Conservation (phyloP, 2,797 vertebrate species). For the Cottoperca gobio region DNA sequence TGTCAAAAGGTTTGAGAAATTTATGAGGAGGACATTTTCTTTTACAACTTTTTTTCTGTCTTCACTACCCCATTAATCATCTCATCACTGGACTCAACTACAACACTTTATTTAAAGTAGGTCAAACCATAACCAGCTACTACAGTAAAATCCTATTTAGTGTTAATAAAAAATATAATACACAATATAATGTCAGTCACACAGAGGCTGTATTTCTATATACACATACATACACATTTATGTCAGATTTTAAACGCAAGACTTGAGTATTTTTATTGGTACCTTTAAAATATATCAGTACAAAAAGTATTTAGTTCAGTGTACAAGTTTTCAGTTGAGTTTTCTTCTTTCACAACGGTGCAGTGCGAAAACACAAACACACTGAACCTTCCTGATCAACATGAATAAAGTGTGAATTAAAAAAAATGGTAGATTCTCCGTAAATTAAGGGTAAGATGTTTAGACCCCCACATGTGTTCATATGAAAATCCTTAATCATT, state of each 20-base stretch:
- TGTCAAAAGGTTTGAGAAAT: too few species aligned
- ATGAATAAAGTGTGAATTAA: background rate
- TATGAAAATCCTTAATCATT: background rate
- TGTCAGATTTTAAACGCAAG: background rate
- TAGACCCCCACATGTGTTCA: background rate
- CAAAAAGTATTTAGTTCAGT: background rate
- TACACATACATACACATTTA: too few species aligned
- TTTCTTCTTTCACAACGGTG: background rate
- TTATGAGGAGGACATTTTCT: too few species aligned
- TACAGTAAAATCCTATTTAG: background rate
- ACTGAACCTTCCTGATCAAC: background rate
- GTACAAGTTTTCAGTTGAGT: background rate
- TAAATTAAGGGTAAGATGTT: background rate
- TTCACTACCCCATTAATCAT: background rate
- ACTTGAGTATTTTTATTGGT: background rate
- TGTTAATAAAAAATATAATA: constrained; percentile 1
- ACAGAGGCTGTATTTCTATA: too few species aligned
- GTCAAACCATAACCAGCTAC: background rate
- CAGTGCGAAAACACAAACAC: background rate
- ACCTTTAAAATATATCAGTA: too few species aligned
- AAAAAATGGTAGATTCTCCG: background rate
- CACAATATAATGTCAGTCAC: too few species aligned
- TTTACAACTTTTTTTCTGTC: background rate
- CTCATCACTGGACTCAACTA: background rate
- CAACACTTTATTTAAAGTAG: background rate